Evolutionary conservation across 2,888 invertebrate genomes (phyloP).

Genomic region (Caradrina kadenii): DNA sequence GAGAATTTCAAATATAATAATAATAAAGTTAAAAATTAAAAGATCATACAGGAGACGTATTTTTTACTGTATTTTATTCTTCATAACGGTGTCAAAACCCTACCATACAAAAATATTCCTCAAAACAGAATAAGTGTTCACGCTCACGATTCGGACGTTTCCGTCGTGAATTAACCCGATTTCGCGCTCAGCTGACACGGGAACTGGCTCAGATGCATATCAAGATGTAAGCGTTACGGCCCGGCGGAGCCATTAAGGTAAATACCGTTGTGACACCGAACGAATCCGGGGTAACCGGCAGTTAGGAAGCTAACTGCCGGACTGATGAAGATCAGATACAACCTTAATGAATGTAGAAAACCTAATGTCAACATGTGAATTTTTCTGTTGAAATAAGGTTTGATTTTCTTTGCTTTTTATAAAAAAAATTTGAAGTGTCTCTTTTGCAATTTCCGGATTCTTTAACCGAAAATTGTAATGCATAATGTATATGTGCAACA

Average conservation of each 20-base stretch:
- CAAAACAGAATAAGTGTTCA: slow-evolving; percentile 58
- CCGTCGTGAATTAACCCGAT: slow-evolving; percentile 70
- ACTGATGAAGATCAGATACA: slow-evolving; percentile 51
- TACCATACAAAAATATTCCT: slow-evolving; percentile 13
- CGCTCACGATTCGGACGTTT: slow-evolving; percentile 61
- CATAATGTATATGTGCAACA: not conserved
- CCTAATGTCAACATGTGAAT: slow-evolving; percentile 28
- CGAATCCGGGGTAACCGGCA: slow-evolving; percentile 9
- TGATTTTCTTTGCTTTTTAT: slow-evolving; percentile 8
- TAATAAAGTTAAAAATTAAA: no score
- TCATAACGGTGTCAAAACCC: not conserved
- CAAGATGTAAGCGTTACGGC: slow-evolving; percentile 51
- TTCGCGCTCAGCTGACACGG: slow-evolving; percentile 66
- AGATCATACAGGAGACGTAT: no score
- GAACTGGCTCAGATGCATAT: slow-evolving; percentile 67
- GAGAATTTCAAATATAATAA: no score
- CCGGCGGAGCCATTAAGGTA: slow-evolving; percentile 40
- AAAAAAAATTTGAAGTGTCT: not conserved
- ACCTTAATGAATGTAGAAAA: slow-evolving; percentile 25
- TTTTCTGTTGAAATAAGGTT: slow-evolving; percentile 7
- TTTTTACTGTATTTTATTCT: no score
- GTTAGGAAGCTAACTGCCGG: no score
- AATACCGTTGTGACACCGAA: slow-evolving; percentile 33
- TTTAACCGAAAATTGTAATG: not conserved
- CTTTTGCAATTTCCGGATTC: not conserved